These are phyloP conservation scores for Balearica regulorum DNA, from an alignment of 2,797 vertebrate species.

Conservation along the genomic window DNA sequence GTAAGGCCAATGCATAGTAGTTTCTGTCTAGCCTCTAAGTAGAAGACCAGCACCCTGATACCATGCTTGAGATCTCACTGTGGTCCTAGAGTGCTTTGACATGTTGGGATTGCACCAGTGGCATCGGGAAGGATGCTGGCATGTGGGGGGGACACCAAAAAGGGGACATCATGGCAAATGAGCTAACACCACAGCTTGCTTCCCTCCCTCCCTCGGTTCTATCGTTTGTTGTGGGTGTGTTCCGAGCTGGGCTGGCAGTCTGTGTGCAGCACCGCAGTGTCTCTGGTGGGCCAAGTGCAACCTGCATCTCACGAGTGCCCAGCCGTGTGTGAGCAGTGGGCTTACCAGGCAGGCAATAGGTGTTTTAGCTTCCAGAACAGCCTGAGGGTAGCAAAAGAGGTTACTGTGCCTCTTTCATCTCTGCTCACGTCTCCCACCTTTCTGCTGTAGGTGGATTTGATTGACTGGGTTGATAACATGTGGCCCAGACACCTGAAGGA, in stretches of 20 bases:
- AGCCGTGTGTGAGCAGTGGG: fast-evolving
- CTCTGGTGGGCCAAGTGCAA: not conserved
- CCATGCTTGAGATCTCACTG: not conserved
- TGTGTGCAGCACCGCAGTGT: fast-evolving
- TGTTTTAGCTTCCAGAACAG: not conserved
- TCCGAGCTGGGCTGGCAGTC: not conserved
- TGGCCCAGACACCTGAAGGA: constrained; percentile 98
- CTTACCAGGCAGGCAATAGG: not conserved
- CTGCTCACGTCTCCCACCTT: not conserved
- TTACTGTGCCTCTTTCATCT: not conserved
- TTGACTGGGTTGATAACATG: constrained; percentile 99
- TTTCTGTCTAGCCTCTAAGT: not conserved
- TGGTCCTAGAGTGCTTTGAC: not conserved
- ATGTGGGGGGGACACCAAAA: not conserved
- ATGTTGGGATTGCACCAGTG: not conserved
- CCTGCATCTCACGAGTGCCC: not conserved
- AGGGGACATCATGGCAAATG: fast-evolving
- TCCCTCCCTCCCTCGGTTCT: not conserved
- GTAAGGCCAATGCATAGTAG: not conserved
- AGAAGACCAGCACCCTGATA: not conserved
- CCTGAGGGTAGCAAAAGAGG: not conserved
- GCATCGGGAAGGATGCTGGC: not conserved
- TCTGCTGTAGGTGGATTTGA: constrained; percentile 87
- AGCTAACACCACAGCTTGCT: too few relatives aligned
- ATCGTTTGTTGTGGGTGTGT: not conserved